Percentiles rank a stretch among this genome's conserved stretches.
These are phyloP conservation scores for Sitta europaea DNA, from an alignment of 2,113 vertebrate species.

Conservation along the genomic window DNA sequence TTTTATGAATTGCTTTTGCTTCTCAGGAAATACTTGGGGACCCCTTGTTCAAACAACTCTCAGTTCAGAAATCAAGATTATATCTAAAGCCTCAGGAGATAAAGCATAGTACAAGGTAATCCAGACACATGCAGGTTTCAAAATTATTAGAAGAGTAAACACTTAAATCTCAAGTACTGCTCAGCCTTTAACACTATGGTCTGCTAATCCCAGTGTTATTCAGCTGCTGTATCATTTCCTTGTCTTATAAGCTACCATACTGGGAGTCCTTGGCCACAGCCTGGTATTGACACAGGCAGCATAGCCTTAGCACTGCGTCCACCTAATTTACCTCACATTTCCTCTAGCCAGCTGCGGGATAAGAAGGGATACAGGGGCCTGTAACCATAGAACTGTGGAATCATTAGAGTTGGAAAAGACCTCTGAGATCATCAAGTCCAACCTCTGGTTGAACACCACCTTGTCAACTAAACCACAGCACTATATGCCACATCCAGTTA, in stretches of 20 bases:
- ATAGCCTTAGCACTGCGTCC: background rate
- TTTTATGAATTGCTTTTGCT: background rate
- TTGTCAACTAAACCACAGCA: background rate
- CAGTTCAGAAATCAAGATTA: background rate
- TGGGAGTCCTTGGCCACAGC: background rate
- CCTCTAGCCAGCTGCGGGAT: background rate
- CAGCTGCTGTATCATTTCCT: background rate
- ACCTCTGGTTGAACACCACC: background rate
- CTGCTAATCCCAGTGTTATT: background rate
- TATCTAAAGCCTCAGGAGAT: background rate
- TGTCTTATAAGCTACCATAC: background rate
- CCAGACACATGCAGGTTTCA: background rate
- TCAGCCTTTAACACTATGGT: background rate
- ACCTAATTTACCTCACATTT: background rate
- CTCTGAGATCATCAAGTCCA: background rate
- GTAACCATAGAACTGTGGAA: background rate
- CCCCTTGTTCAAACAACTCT: background rate
- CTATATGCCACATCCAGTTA: fast-evolving
- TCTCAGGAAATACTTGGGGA: background rate
- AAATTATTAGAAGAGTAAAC: background rate
- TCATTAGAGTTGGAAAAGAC: background rate
- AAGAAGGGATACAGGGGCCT: background rate
- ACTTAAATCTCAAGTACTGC: background rate
- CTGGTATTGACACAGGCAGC: fast-evolving
- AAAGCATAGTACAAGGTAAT: background rate